phyloP scores from a whole-genome alignment of 1,140 invertebrate species.

The Choristoneura fumiferana region DNA sequence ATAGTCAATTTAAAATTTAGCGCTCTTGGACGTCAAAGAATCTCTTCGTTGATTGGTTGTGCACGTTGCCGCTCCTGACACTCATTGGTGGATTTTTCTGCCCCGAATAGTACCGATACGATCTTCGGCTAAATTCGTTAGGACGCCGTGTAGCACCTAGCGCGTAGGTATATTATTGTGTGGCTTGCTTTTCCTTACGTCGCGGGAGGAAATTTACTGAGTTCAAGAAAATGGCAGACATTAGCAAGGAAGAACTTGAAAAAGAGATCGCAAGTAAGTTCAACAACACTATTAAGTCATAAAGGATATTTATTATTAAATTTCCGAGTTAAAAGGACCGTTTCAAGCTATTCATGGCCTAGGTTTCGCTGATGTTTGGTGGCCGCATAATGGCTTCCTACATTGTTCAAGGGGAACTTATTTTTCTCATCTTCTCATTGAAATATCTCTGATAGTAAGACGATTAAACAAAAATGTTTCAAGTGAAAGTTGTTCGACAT shows the following conservation, averaged over 20 bases:
- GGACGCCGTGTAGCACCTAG: conserved; percentile 70
- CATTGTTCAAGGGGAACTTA: conserved; percentile 48
- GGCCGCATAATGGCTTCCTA: conserved; percentile 63
- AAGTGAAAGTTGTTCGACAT: conserved; percentile 59
- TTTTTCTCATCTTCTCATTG: conserved; percentile 42
- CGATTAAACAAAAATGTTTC: conserved; percentile 52
- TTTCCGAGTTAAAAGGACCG: neutral
- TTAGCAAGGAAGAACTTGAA: conserved; percentile 83
- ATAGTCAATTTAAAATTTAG: conserved; percentile 37
- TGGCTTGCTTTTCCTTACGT: conserved; percentile 46
- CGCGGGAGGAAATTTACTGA: conserved; percentile 45
- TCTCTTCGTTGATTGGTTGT: neutral
- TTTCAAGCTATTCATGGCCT: neutral
- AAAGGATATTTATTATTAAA: neutral
- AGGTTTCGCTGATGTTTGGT: conserved; percentile 22
- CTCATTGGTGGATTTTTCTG: conserved; percentile 15
- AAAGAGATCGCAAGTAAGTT: conserved; percentile 85
- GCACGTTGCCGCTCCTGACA: neutral
- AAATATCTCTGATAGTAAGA: conserved; percentile 69
- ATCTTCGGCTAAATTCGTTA: conserved; percentile 50
- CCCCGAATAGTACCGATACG: conserved; percentile 41
- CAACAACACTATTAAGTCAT: conserved; percentile 16
- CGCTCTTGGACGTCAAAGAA: neutral
- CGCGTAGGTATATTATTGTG: conserved; percentile 74
- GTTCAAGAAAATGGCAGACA: conserved; percentile 80